Conservation (phyloP, 2,888 invertebrate genomes). For the Beris chalybata region DNA sequence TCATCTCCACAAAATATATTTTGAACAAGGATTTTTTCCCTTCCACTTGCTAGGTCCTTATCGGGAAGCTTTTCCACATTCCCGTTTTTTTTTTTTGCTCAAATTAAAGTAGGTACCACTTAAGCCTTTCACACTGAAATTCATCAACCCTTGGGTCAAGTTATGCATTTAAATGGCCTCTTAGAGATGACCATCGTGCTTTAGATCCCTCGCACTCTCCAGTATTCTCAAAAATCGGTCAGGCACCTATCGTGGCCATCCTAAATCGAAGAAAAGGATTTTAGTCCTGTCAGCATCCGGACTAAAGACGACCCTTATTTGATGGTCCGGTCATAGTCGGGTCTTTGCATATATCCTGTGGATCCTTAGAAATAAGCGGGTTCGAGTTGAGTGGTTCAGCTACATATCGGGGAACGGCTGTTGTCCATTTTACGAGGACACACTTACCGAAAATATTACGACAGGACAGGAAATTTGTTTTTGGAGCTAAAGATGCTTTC, state of each 20-base stretch:
- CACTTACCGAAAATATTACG: constrained; percentile 5
- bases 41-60: neutral
- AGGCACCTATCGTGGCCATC: constrained; percentile 11
- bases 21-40: neutral
- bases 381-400: neutral
- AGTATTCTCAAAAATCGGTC: constrained; percentile 12
- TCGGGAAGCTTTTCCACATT: neutral
- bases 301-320: neutral
- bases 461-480: constrained; percentile 21
- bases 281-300: constrained; percentile 22
- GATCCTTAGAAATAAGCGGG: neutral
- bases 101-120: constrained; percentile 15
- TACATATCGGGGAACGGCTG: constrained; percentile 2
- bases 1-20: too few relatives aligned
- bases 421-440: constrained; percentile 11
- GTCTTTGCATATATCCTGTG: neutral
- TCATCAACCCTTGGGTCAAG: constrained; percentile 36
- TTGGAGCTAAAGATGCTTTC: neutral
- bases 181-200: constrained; percentile 16
- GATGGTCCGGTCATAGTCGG: neutral
- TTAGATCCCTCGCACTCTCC: neutral
- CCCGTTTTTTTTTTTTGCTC: neutral
- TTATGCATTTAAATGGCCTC: constrained; percentile 39
- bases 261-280: constrained; percentile 22
- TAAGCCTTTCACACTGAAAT: constrained; percentile 31